Base-by-base conservation (phyloP, 2,888 invertebrate genomes). In the Eupelmus urozonus region DNA sequence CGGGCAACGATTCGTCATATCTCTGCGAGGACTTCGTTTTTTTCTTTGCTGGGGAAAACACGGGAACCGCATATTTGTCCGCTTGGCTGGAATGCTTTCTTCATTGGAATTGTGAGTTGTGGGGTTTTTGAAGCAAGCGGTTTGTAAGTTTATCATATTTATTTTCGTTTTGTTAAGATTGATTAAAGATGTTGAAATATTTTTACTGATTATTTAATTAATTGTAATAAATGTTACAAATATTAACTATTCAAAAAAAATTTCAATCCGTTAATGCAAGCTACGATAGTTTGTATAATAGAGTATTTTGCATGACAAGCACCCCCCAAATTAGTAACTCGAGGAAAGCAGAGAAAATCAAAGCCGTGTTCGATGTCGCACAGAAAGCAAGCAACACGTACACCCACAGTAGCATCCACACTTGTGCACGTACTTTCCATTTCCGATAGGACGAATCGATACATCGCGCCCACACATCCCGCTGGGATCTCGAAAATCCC, bases 401-500 rank as follows among this genome's bases (percentile, higher is more conserved):
- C 20, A 27, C 23, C n/a, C 7, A 16, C 45, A 13, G 9, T 34
- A 25, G 11, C 11, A 55, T 11, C 20, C n/a, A 51, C n/a, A n/a
- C 57, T 1, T 0, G 13, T 45, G n/a, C 13, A 11, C 55, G 57
- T 65, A 49, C 53, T 69, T 51, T 62, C 23, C 70, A 45, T 55
- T 80, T 81, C 65, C 82, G 74, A 80, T 79, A 81, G 79, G 71
- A 77, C 79, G 77, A 82, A 82, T 83, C 84, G 82, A 84, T 83
- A 82, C 81, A 82, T 80, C 78, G 81, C 40, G 18, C 20, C 76
- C 27, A 25, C 75, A 11, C 51, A 34, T 62, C 80, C 82, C 80
- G 62, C 29, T 65, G 79, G 82, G 72, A 81, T 81, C 74, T 83
- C 83, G 86, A 87, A 87, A 88, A 88, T 88, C 87, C 87, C 88